Evolutionary conservation across 2,797 vertebrate species (phyloP).

Genomic region (Pipistrellus pipistrellus): DNA sequence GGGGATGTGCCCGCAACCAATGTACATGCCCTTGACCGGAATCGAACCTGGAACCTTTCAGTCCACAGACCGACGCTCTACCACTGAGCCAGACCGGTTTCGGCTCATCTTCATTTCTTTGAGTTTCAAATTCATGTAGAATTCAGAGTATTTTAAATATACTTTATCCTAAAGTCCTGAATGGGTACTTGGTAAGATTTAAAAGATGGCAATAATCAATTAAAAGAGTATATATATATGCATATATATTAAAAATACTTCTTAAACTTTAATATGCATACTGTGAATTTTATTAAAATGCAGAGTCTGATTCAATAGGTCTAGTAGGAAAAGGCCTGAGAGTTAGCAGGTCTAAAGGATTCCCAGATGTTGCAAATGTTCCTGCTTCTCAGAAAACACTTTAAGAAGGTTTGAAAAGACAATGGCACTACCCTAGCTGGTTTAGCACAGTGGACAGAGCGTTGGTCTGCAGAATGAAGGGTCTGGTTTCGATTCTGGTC

Average conservation of each 20-base stretch:
- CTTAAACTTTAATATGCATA: constrained; percentile 47
- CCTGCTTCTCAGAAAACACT: neutral
- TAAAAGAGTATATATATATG: too few species aligned
- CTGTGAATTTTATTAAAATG: constrained; percentile 54
- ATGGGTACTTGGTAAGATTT: neutral
- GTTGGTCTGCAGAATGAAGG: neutral
- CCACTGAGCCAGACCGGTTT: too few species aligned
- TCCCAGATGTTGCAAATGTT: neutral
- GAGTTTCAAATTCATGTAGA: constrained; percentile 31
- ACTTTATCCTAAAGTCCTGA: constrained; percentile 39
- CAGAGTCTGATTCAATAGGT: constrained; percentile 24
- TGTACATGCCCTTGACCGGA: too few species aligned
- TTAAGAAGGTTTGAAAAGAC: too few species aligned
- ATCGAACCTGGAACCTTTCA: too few species aligned
- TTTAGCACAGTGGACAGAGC: neutral
- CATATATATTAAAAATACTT: neutral
- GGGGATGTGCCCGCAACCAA: too few species aligned
- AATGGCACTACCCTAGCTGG: too few species aligned
- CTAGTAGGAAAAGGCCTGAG: neutral
- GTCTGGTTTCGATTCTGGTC: neutral
- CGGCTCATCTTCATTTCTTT: neutral
- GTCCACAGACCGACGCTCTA: too few species aligned
- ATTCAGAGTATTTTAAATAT: constrained; percentile 4
- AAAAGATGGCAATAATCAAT: neutral
- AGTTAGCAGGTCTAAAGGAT: neutral